These are phyloP conservation scores for Drosophila basisetae DNA, from an alignment of 2,888 invertebrate species.

Conservation along the genomic window DNA sequence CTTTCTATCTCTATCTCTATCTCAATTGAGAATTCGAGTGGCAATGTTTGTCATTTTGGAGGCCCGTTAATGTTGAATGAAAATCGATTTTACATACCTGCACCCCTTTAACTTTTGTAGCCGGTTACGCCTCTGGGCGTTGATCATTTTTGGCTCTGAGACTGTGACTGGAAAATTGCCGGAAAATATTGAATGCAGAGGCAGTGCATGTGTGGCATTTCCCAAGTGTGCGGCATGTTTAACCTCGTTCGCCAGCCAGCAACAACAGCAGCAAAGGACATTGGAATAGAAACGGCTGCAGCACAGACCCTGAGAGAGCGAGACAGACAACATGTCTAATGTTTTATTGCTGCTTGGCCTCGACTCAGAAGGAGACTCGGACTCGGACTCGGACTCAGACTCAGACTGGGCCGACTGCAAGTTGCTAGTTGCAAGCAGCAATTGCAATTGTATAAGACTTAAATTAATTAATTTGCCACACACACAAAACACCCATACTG, in stretches of 20 bases:
- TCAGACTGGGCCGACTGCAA: constrained; percentile 12
- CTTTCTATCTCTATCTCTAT: constrained; percentile 6
- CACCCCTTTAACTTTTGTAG: background rate
- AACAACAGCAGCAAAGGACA: constrained; percentile 14
- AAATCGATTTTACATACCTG: constrained; percentile 73
- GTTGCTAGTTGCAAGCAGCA: constrained; percentile 48
- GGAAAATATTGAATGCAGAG: constrained; percentile 74
- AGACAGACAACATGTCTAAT: constrained; percentile 72
- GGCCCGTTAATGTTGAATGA: constrained; percentile 81
- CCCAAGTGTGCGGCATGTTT: constrained; percentile 73
- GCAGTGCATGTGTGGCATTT: constrained; percentile 46
- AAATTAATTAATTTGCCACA: constrained; percentile 75
- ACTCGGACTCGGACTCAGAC: constrained; percentile 9
- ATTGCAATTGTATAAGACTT: constrained; percentile 79
- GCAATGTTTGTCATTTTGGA: constrained; percentile 80
- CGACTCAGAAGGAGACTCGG: constrained; percentile 19
- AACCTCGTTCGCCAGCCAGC: constrained; percentile 71
- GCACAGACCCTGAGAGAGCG: constrained; percentile 9
- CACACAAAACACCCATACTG: background rate
- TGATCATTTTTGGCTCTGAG: constrained; percentile 47
- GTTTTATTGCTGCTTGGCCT: constrained; percentile 73
- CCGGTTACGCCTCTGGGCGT: constrained; percentile 22
- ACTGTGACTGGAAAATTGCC: constrained; percentile 64
- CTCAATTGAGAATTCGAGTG: constrained; percentile 62
- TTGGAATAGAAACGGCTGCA: constrained; percentile 35